Conservation (phyloP, 2,113 vertebrate species). For the Carlito syrichta region DNA sequence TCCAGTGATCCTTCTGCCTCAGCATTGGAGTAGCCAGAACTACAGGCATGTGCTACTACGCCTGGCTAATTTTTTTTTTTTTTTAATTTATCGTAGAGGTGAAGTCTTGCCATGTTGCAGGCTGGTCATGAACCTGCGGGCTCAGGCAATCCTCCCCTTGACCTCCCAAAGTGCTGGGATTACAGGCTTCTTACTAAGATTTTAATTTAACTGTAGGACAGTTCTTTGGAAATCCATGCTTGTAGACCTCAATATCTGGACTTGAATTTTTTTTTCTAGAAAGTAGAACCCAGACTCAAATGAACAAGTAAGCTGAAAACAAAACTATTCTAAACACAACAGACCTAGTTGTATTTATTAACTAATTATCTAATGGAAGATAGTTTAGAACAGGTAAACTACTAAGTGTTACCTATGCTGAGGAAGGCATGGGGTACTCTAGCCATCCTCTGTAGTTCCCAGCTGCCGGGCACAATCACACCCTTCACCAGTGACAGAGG, state of each 20-base stretch:
- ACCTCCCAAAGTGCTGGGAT: too few species aligned
- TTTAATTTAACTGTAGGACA: background rate
- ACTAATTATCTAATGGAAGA: background rate
- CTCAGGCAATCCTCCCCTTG: too few species aligned
- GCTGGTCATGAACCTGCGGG: too few species aligned
- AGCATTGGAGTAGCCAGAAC: too few species aligned
- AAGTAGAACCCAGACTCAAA: slow-evolving; percentile 34
- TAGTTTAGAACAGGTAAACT: background rate
- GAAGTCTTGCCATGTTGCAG: too few species aligned
- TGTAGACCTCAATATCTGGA: background rate
- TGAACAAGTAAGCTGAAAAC: background rate
- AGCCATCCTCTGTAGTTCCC: background rate
- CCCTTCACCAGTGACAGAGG: background rate
- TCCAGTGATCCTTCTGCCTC: too few species aligned
- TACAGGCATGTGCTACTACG: too few species aligned
- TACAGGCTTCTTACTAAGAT: background rate
- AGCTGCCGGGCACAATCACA: background rate
- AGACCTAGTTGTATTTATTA: background rate
- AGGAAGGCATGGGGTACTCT: background rate
- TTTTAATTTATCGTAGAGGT: too few species aligned
- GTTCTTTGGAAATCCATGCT: background rate
- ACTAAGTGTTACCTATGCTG: background rate
- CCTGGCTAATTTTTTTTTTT: too few species aligned
- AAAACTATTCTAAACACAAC: background rate
- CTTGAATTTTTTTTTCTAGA: background rate